A percentile compares a stretch with the other conserved stretches of the same genome.
Evolutionary conservation across 2,888 invertebrate species (phyloP).

Genomic region (Melanostoma scalare): DNA sequence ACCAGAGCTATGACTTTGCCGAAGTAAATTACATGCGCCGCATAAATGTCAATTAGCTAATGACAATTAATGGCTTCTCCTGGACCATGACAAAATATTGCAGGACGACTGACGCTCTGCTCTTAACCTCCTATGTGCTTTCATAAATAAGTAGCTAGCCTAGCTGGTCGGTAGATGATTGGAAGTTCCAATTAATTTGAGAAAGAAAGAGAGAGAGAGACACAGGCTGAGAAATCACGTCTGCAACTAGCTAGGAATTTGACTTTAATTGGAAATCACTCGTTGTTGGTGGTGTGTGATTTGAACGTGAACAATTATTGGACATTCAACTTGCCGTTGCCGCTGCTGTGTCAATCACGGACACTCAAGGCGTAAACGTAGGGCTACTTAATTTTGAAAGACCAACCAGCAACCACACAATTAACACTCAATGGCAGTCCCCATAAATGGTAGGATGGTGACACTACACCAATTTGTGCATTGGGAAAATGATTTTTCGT

Average conservation of each 20-base stretch:
- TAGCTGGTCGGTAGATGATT: conserved; percentile 2
- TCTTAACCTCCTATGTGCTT: conserved; percentile 10
- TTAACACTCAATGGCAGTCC: conserved; percentile 30
- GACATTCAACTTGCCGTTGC: conserved; percentile 46
- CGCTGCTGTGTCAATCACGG: conserved; percentile 48
- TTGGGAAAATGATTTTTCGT: too few relatives aligned
- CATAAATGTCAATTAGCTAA: conserved; percentile 73
- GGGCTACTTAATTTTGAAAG: conserved; percentile 40
- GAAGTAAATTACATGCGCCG: conserved; percentile 55
- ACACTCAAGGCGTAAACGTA: conserved; percentile 52
- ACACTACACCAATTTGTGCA: too few relatives aligned
- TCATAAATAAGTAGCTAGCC: conserved; percentile 39
- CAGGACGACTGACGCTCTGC: conserved; percentile 10
- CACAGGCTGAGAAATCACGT: conserved; percentile 37
- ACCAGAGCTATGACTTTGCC: neutral
- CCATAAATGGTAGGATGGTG: too few relatives aligned
- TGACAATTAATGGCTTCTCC: conserved; percentile 66
- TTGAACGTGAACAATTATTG: conserved; percentile 15
- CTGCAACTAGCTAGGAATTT: conserved; percentile 36
- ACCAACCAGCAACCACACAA: conserved; percentile 43
- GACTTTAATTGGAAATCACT: conserved; percentile 61
- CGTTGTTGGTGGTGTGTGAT: conserved; percentile 19
- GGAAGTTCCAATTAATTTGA: conserved; percentile 58
- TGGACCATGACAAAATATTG: conserved; percentile 30
- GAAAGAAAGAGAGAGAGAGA: neutral